Base-by-base conservation (phyloP, 2,113 vertebrate genomes). In the Passer domesticus region DNA sequence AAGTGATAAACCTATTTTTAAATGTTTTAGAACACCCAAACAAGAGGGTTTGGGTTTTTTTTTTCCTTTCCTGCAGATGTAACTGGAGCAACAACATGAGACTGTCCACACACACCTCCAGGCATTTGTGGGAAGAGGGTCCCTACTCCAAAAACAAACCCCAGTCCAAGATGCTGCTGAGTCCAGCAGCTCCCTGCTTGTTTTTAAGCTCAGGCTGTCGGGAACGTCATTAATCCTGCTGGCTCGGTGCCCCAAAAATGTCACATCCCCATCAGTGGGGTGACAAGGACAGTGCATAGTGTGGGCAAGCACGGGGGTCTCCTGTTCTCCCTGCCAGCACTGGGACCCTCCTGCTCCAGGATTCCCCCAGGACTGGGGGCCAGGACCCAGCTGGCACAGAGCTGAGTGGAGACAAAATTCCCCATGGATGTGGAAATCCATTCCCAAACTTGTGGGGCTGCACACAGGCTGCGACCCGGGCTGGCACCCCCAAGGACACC, bases 201-300 rank as follows among this genome's bases (percentile, higher is more conserved):
- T 55, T 67, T 91, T 60, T 6, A 70, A 68, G 74, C 27, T 0
- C 56, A 11, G 0, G 3, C 31, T 0, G 1, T 33, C 0, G 2
- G 23, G 28, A 22, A 53, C n/a, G 84, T 6, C 25, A 3, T 78
- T 44, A 68, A 84, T 53, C 83, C 79, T 0, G 0, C 67, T 89
- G 93, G 53, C 77, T 37, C 0, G 6, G 41, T 6, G 62, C 62
- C 84, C 83, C 78, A 4, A 3, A n/a, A n/a, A 9, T 0, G 15
- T 35, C 76, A 89, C 2, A 1, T 47, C 37, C 91, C 84, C 62
- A 28, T 4, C 44, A 37, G 56, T 0, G 1, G 49, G 66, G 74
- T 46, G 56, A 46, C 68, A 33, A 27, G 30, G 75, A 52, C 30
- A 55, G 60, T 0, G 14, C 46, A 2, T 0, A 7, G 79, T 1